Percentiles rank a stretch among this genome's conserved stretches.
phyloP scores from a whole-genome alignment of 1,140 invertebrate genomes.

The Pseudomyrmex flavicornis region DNA sequence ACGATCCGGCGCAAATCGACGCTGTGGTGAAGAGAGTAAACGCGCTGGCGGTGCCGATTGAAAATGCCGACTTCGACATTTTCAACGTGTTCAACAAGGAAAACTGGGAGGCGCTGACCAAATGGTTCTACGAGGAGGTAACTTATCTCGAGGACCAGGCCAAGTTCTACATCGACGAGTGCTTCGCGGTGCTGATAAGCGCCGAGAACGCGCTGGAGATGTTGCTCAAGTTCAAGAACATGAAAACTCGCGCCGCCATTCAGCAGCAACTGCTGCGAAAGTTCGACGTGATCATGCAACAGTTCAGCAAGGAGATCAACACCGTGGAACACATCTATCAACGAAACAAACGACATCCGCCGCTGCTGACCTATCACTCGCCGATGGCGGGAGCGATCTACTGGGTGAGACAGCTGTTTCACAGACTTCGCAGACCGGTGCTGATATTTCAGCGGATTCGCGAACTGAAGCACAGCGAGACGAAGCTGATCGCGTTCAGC shows the following conservation, averaged over 20 bases:
- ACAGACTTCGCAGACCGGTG: slow-evolving; percentile 91
- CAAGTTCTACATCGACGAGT: slow-evolving; percentile 93
- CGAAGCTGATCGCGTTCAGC: slow-evolving; percentile 90
- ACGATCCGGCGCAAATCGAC: slow-evolving; percentile 93
- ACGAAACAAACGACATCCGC: slow-evolving; percentile 89
- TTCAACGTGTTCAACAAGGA: slow-evolving; percentile 91
- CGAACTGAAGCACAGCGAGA: slow-evolving; percentile 90
- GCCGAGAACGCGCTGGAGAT: slow-evolving; percentile 92
- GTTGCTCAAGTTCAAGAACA: slow-evolving; percentile 92
- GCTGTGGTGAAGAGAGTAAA: slow-evolving; percentile 91
- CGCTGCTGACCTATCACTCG: slow-evolving; percentile 91
- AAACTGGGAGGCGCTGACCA: slow-evolving; percentile 93
- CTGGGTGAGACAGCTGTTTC: slow-evolving; percentile 92
- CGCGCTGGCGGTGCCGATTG: slow-evolving; percentile 90
- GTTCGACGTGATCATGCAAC: slow-evolving; percentile 93
- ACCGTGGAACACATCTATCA: slow-evolving; percentile 89
- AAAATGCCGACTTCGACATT: slow-evolving; percentile 92
- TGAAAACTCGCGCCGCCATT: slow-evolving; percentile 91
- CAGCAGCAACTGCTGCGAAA: slow-evolving; percentile 91
- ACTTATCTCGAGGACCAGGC: slow-evolving; percentile 92
- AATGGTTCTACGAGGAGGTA: slow-evolving; percentile 91
- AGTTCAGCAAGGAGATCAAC: slow-evolving; percentile 93
- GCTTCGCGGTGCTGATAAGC: slow-evolving; percentile 90
- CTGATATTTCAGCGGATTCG: slow-evolving; percentile 91
- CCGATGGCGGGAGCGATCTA: slow-evolving; percentile 92